Evolutionary conservation across 2,797 vertebrate genomes (phyloP), one percentile per base, ranked within the genome.

Genomic region (Thripadectes ignobilis): DNA sequence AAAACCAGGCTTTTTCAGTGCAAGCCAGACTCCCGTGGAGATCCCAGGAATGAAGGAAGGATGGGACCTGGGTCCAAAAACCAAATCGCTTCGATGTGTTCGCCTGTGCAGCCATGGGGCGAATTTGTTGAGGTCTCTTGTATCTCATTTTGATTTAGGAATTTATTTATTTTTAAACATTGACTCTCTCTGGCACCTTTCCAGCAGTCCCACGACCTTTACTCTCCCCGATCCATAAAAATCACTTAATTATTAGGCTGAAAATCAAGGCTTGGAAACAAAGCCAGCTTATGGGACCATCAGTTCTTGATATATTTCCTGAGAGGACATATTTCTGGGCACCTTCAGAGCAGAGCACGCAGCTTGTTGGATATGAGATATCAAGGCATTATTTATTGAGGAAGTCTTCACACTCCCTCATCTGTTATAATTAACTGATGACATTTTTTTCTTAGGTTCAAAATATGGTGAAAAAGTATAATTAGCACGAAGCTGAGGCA

Each of bases 381-480:
- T 96, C 91, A 93, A 95, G 94, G 94, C 95, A 95, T 92, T 91
- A 90, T 92, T 97, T 97, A 95, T 95, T 96, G 85, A 92, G 94
- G 94, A 95, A 96, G 95, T 94, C 95, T 97, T 96, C 94, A 95
- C 96, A 96, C 95, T 95, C 88, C 71, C 92, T 95, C 94, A 95
- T 96, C 96, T 95, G 95, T 96, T 95, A 94, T 95, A 96, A 96
- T 96, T 96, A 96, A 96, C 93, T 92, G 92, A 95, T 87, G 83
- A 89, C 82, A 94, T 89, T 92, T 95, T 96, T 96, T 96, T 95
- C 93, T 93, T 94, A 92, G 93, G 96, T 95, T 96, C 95, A 96
- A 96, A 96, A 95, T 95, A 95, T 87, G 90, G 95, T 94, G 94
- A 95, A 97, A 95, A 97, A 93, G 96, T 96, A 93, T 97, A 96